Conservation (phyloP, 1,140 invertebrate species). For the Uloborus diversus region DNA sequence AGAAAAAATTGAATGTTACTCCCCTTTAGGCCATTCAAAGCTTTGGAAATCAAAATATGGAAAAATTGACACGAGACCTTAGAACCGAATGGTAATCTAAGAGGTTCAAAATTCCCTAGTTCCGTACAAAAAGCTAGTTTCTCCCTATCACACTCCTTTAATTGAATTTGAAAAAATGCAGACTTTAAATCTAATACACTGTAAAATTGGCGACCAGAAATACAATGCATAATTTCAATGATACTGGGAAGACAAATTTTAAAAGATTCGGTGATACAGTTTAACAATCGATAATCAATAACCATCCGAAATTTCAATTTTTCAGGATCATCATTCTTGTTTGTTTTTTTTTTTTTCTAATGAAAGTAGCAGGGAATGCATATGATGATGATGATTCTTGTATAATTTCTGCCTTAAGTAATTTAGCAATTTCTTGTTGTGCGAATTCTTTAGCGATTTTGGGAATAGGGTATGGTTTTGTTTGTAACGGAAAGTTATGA, state of each 20-base stretch:
- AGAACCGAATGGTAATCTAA: background rate
- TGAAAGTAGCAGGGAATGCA: too few relatives aligned
- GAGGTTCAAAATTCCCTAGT: background rate
- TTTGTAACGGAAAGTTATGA: background rate
- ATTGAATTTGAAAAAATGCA: too few relatives aligned
- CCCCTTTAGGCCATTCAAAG: background rate
- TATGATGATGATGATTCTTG: background rate
- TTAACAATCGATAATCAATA: too few relatives aligned
- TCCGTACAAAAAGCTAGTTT: background rate
- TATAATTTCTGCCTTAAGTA: background rate
- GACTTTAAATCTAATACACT: too few relatives aligned
- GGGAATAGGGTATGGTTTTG: background rate
- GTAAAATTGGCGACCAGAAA: too few relatives aligned
- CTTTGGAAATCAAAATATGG: background rate
- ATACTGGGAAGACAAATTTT: too few relatives aligned
- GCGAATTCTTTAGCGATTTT: background rate
- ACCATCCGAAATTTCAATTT: too few relatives aligned
- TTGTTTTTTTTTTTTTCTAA: too few relatives aligned
- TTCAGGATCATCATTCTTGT: too few relatives aligned
- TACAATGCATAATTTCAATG: too few relatives aligned
- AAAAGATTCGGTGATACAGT: too few relatives aligned
- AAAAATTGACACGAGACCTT: background rate
- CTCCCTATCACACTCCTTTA: background rate
- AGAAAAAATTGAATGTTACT: background rate
- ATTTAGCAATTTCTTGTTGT: background rate